Evolutionary conservation across 1,140 invertebrate species (phyloP).

Genomic region (Micrasema longulum): DNA sequence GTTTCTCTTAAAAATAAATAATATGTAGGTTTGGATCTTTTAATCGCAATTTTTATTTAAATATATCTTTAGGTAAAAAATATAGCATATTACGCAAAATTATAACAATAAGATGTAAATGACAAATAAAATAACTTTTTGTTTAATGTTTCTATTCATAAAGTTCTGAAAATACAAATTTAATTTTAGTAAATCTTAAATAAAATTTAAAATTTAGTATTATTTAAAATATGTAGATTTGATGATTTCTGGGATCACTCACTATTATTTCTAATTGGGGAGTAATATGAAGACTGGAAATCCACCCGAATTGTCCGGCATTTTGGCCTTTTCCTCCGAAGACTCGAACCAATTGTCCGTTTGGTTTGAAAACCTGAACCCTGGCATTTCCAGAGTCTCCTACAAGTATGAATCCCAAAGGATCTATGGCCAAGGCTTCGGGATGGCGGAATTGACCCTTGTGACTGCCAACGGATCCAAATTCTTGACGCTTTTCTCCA

Average conservation of each 20-base stretch:
- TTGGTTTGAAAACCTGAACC: constrained; percentile 78
- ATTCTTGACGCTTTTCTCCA: constrained; percentile 67
- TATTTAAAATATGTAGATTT: constrained; percentile 75
- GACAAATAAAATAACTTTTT: too few species aligned
- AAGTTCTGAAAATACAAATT: too few species aligned
- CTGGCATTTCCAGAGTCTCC: constrained; percentile 83
- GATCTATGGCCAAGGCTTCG: constrained; percentile 77
- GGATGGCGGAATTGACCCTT: constrained; percentile 76
- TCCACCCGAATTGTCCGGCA: constrained; percentile 76
- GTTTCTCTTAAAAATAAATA: too few species aligned
- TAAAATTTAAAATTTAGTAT: background rate
- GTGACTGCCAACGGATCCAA: constrained; percentile 72
- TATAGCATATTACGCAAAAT: too few species aligned
- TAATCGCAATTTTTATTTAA: too few species aligned
- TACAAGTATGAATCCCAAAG: constrained; percentile 78
- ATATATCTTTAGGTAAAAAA: too few species aligned
- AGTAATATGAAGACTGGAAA: constrained; percentile 77
- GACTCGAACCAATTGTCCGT: constrained; percentile 73
- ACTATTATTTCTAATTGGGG: constrained; percentile 76
- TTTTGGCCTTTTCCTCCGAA: constrained; percentile 73
- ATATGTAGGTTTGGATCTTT: too few species aligned
- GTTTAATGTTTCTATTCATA: too few species aligned
- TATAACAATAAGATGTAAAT: too few species aligned
- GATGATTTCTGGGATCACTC: constrained; percentile 78
- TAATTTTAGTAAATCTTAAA: too few species aligned